Evolutionary conservation across 2,888 invertebrate species (phyloP), one percentile per base, ranked within the genome.

Genomic region (Torymus auratus): DNA sequence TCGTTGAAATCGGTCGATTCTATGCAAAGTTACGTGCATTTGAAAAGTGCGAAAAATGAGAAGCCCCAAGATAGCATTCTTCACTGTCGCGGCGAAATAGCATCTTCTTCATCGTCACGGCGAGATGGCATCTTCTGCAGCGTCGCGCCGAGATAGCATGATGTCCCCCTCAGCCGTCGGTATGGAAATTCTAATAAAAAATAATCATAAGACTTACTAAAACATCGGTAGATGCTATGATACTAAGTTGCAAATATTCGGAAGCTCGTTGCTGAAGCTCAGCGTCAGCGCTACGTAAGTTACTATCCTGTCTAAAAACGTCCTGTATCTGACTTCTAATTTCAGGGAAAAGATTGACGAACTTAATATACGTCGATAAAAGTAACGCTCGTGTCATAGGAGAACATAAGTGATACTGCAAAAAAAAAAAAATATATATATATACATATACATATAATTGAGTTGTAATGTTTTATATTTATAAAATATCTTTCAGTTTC

Each of bases 341-440:
- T 93, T 99, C 99, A 71, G 99, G 99, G 92, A 99, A 99, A 72
- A 99, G 93, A 92, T 99, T 99, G 83, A 99, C 96, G 91, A 99
- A 99, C 92, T 99, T 99, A 87, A 99, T 98, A 91, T 99, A 99
- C 10, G 99, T 99, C 50, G 99, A 99, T 76, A 99, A 93, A 67
- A 99, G 92, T 28, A 99, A 94, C 84, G 99, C 99, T 87, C 99
- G 94, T 4, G 99, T 99, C 93, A 97, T 96, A 80, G 99, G 96
- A 83, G 98, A 98, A 92, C 99, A 99, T 83, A 99, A 93, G 92
- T 99, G 99, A 92, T 98, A 99, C 92, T 93, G 88, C 5, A 91
- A 90, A 76, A 53, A 71, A n/a, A n/a, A n/a, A n/a, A n/a, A n/a
- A n/a, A n/a, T n/a, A n/a, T n/a, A n/a, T n/a, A n/a, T n/a, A n/a